Evolutionary conservation across 2,797 vertebrate genomes (phyloP).

Genomic region (Alauda arvensis): DNA sequence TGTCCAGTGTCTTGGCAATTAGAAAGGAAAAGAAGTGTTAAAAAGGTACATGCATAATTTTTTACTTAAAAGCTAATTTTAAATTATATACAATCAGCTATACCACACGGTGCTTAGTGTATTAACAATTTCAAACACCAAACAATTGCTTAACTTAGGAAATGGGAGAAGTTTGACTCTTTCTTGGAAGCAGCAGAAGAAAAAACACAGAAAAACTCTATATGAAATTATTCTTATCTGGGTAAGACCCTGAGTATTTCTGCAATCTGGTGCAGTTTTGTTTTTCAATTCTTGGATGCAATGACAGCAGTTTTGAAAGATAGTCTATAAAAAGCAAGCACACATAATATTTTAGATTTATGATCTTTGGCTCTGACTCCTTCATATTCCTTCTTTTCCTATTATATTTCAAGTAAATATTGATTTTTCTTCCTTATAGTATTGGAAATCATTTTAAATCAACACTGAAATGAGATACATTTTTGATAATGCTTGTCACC

Average conservation of each 20-base stretch:
- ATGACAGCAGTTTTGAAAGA: background rate
- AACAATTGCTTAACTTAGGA: background rate
- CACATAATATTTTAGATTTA: background rate
- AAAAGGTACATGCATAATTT: background rate
- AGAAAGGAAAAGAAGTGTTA: background rate
- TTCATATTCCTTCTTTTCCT: background rate
- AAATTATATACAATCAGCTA: background rate
- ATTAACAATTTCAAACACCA: background rate
- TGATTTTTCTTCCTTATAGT: background rate
- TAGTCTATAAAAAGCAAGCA: background rate
- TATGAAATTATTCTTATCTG: background rate
- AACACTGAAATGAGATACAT: background rate
- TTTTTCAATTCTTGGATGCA: background rate
- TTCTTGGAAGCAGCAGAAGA: background rate
- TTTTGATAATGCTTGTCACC: background rate
- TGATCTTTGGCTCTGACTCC: background rate
- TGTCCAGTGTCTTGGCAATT: background rate
- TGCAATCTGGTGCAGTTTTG: background rate
- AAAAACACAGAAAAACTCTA: background rate
- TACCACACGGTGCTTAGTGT: background rate
- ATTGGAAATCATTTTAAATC: background rate
- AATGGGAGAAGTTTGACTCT: background rate
- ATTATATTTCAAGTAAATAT: background rate
- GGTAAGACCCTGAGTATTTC: background rate
- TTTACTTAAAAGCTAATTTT: background rate